Conservation (phyloP, 1,140 invertebrate species). For the Gryon sp. region DNA sequence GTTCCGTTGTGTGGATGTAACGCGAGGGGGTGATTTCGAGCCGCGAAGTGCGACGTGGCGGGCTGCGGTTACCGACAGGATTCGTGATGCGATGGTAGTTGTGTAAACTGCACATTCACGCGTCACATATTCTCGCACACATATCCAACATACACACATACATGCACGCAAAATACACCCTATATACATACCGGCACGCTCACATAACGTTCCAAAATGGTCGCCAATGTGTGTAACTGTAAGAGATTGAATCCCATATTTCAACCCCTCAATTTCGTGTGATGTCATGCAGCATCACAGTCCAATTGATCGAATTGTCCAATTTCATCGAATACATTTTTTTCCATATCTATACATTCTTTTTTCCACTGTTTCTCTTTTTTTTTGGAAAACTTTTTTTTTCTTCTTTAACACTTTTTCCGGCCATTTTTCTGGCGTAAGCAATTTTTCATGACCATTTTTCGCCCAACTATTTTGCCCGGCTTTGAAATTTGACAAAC, state of each 20-base stretch:
- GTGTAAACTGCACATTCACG: conserved; percentile 57
- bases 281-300: conserved; percentile 35
- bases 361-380: too few relatives aligned
- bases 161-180: too few relatives aligned
- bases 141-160: too few relatives aligned
- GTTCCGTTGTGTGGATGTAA: conserved; percentile 61
- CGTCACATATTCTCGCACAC: too few relatives aligned
- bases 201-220: conserved; percentile 50
- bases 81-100: conserved; percentile 60
- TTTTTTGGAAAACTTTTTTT: background rate
- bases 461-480: background rate
- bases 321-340: conserved; percentile 21
- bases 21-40: conserved; percentile 61
- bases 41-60: conserved; percentile 63
- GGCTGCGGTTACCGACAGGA: conserved; percentile 62
- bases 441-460: too few relatives aligned
- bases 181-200: conserved; percentile 4
- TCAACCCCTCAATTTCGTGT: conserved; percentile 49
- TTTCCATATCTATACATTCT: too few relatives aligned
- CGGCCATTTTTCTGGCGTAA: too few relatives aligned
- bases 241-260: conserved; percentile 63
- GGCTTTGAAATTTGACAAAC: conserved; percentile 17
- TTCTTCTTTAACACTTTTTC: background rate
- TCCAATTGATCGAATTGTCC: conserved; percentile 32
- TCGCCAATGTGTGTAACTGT: conserved; percentile 51